Conservation (phyloP, 2,113 vertebrate genomes). For the Gymnarchus niloticus region DNA sequence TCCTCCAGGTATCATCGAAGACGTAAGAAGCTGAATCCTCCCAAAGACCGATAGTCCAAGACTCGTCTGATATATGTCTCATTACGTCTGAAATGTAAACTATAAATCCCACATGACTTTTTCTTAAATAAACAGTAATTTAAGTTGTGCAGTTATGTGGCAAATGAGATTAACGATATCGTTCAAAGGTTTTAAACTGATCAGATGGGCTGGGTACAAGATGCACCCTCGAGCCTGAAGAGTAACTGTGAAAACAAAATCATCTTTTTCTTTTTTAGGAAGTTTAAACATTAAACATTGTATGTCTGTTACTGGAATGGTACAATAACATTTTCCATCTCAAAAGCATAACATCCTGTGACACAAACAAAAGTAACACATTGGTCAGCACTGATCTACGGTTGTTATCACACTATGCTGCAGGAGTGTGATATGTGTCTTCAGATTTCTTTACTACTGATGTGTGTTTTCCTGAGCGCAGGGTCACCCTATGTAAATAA, state of each 20-base stretch:
- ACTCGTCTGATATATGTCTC: neutral
- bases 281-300: neutral
- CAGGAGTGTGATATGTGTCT: neutral
- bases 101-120: neutral
- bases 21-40: constrained; percentile 42
- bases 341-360: neutral
- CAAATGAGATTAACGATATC: neutral
- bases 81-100: neutral
- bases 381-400: neutral
- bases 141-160: neutral
- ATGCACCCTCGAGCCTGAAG: neutral
- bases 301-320: neutral
- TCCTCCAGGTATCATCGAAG: constrained; percentile 48
- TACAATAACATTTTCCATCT: neutral
- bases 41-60: constrained; percentile 42
- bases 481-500: neutral
- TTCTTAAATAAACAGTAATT: constrained; percentile 9
- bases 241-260: neutral
- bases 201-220: neutral
- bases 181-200: neutral
- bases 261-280: neutral
- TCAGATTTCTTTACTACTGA: neutral
- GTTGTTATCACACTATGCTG: neutral
- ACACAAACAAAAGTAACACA: constrained; percentile 21
- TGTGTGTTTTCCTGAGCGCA: neutral